Base-by-base conservation (phyloP, 2,888 invertebrate genomes). In the Calameuta pallipes region DNA sequence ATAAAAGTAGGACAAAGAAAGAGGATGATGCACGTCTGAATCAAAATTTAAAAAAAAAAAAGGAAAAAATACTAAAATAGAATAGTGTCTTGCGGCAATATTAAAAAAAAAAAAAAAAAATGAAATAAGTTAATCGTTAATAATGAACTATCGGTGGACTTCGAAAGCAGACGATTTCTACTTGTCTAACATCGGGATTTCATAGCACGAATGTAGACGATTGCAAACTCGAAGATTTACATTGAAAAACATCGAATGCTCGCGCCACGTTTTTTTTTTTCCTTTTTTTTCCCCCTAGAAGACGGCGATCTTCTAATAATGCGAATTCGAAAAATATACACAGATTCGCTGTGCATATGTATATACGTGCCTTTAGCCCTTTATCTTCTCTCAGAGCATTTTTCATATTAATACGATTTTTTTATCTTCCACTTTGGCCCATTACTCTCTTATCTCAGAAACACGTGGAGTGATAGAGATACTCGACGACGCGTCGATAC, bases 211-310 rank as follows among this genome's bases (percentile, higher is more conserved):
- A 81, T 69, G 69, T 79, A 77, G 76, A 69, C 35, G 37, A 69
- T 69, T 68, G 35, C 75, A 69, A 56, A 74, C 37, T 75, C 56
- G 76, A 76, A 56, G 71, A 77, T 79, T 75, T 77, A 70, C 69
- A 74, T 74, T 77, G 56, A 75, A 56, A 74, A 78, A 75, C 71
- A 80, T 70, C 75, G 56, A 75, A 73, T 78, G 75, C 73, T 75
- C n/a, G 35, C 30, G 34, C 75, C 31, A 75, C 33, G 56, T 75
- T 11, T n/a, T 35, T 33, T 75, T 41, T 68, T 75, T 41, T 0
- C 36, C 68, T 34, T 30, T 56, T 6, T 75, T 74, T 77, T 4
- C 11, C 74, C 76, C n/a, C n/a, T 76, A 23, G 23, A 56, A 23
- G 23, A 9, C 56, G 23, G 56, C 56, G 23, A 23, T 23, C 23